phyloP scores from a whole-genome alignment of 2,113 vertebrate genomes.

The Pelecanoides urinatrix region DNA sequence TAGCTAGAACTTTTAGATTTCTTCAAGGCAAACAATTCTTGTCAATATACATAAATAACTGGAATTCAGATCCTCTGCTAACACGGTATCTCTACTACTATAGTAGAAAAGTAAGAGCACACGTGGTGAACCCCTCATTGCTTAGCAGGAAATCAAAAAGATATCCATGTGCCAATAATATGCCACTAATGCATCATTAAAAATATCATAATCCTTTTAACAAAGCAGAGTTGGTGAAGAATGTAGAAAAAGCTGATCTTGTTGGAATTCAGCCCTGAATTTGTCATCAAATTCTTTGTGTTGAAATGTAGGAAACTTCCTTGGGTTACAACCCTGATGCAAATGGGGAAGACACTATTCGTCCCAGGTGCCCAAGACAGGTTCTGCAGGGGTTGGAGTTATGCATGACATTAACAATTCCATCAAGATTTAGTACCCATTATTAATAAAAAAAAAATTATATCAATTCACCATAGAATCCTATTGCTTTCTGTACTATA shows the following conservation, averaged over 20 bases:
- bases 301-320: not conserved
- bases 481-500: conserved; percentile 14
- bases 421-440: not conserved
- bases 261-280: not conserved
- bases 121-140: not conserved
- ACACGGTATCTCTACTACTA: not conserved
- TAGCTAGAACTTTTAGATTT: not conserved
- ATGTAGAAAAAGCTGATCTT: not conserved
- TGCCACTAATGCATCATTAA: not conserved
- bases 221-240: not conserved
- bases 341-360: not conserved
- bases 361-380: not conserved
- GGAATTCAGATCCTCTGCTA: not conserved
- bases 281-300: not conserved
- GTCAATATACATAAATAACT: not conserved
- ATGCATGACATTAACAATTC: not conserved
- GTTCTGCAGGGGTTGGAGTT: not conserved
- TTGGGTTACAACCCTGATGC: not conserved
- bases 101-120: not conserved
- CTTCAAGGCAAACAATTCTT: not conserved
- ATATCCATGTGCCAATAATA: not conserved
- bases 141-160: not conserved
- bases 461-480: not conserved
- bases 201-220: not conserved
- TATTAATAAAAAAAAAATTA: conserved; percentile 27